Conservation (phyloP, 2,113 vertebrate genomes). For the Silurus glanis region DNA sequence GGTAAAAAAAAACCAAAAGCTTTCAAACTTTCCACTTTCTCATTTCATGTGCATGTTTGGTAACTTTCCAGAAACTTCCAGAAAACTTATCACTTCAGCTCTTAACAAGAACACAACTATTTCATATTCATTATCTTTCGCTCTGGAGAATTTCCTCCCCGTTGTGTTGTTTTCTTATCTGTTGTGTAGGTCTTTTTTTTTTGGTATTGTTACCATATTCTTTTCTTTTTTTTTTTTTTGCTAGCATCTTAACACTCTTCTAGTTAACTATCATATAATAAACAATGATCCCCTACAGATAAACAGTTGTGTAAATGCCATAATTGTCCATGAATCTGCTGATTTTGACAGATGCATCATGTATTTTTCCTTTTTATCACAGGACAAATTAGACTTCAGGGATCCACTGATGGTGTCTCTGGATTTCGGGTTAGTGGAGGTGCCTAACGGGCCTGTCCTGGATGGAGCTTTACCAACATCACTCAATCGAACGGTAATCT, state of each 20-base stretch:
- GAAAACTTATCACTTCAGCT: background rate
- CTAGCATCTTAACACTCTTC: background rate
- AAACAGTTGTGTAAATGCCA: background rate
- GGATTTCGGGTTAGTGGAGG: constrained; percentile 82
- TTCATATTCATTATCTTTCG: background rate
- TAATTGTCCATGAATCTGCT: background rate
- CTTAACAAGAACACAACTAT: background rate
- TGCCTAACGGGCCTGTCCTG: constrained; percentile 86
- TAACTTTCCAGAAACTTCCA: background rate
- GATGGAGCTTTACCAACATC: constrained; percentile 81
- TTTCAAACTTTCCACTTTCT: background rate
- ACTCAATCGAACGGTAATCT: constrained; percentile 83
- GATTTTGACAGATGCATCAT: constrained; percentile 25
- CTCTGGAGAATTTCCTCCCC: background rate
- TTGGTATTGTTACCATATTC: background rate
- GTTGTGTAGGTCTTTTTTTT: background rate
- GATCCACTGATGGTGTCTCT: constrained; percentile 86
- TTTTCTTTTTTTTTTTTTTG: background rate
- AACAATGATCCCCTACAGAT: background rate
- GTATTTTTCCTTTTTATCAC: constrained; percentile 35
- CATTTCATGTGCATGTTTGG: background rate
- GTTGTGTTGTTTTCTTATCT: background rate
- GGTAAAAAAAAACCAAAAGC: too few species aligned
- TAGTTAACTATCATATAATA: background rate
- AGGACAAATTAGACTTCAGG: constrained; percentile 91